Evolutionary conservation across 2,797 vertebrate species (phyloP), one percentile per base, ranked within the genome.

Genomic region (Coranthus polyacanthus): DNA sequence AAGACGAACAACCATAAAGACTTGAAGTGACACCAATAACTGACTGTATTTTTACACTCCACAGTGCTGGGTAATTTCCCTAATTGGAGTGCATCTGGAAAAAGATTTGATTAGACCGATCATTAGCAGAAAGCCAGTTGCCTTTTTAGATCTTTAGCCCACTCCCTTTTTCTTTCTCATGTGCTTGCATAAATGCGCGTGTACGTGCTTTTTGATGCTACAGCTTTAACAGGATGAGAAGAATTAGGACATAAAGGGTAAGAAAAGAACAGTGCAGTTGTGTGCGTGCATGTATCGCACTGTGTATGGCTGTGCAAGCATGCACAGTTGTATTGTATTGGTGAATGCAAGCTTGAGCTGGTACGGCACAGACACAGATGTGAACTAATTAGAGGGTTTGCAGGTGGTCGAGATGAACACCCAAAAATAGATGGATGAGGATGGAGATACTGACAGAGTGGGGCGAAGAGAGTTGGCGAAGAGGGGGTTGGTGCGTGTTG

Each of bases 361-460:
- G 79, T 59, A 80, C 51, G n/a, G 55, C 75, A 84, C 64, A 83
- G 86, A 93, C 91, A 89, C 93, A 94, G 93, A 94, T 94, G 93
- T 91, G 89, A 87, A 88, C 82, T 93, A 94, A 93, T 94, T 92
- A 92, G 90, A 91, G 91, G 90, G 90, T 92, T 92, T 90, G 93
- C 93, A 94, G 93, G 94, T 94, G 93, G 93, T 91, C 68, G 79
- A 76, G 73, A 81, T 88, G 81, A 80, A 81, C 71, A 53, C 66
- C 88, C 83, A 71, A 85, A 92, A 93, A 93, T 90, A 93, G 90
- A 89, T 63, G 39, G 81, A 81, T 72, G 62, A 73, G 54, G 79
- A 79, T 47, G 39, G 81, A 74, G 82, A 84, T 72, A 37, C 51
- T 79, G 78, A 79, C 46, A 45, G 75, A 71, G 42, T 22, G 37